Percentiles rank a stretch among this genome's conserved stretches.
Conservation (phyloP, 2,113 vertebrate genomes). For the Falcunculus frontatus region DNA sequence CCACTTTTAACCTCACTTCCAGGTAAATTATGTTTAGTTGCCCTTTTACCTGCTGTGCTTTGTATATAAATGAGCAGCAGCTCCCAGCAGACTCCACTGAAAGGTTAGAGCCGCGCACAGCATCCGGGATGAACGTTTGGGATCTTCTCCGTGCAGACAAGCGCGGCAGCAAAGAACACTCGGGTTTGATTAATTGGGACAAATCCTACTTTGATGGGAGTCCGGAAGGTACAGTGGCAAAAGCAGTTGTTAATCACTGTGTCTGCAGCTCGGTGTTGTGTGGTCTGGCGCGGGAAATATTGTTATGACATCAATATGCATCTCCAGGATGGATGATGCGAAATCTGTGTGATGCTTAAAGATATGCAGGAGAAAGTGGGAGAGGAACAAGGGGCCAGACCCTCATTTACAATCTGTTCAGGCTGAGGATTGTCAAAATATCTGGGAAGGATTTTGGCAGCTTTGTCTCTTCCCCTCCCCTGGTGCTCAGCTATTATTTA, state of each 20-base stretch:
- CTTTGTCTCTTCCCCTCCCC: conserved; percentile 54
- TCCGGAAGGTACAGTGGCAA: not conserved
- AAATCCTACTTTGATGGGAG: conserved; percentile 31
- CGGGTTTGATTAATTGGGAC: conserved; percentile 65
- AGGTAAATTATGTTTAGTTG: conserved; percentile 51
- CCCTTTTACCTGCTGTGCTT: conserved; percentile 14
- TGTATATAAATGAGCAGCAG: conserved; percentile 46
- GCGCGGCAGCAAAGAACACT: conserved; percentile 13
- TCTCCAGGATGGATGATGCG: conserved; percentile 41
- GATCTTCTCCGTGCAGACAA: not conserved
- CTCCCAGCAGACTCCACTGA: conserved; percentile 49
- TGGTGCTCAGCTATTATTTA: conserved; percentile 49
- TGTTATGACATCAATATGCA: conserved; percentile 50
- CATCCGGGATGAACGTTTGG: conserved; percentile 41
- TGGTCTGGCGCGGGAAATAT: not conserved
- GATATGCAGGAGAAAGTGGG: not conserved
- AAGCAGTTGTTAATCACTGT: conserved; percentile 31
- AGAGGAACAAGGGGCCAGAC: conserved; percentile 15
- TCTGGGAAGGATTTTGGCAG: conserved; percentile 39
- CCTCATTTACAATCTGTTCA: conserved; percentile 63
- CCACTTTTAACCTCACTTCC: conserved; percentile 41
- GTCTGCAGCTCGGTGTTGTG: not conserved
- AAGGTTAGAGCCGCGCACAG: conserved; percentile 61
- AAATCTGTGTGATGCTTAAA: conserved; percentile 19
- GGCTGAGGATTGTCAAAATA: conserved; percentile 59